Evolutionary conservation across 1,140 invertebrate species (phyloP).

Genomic region (Harlomillsia oculata): DNA sequence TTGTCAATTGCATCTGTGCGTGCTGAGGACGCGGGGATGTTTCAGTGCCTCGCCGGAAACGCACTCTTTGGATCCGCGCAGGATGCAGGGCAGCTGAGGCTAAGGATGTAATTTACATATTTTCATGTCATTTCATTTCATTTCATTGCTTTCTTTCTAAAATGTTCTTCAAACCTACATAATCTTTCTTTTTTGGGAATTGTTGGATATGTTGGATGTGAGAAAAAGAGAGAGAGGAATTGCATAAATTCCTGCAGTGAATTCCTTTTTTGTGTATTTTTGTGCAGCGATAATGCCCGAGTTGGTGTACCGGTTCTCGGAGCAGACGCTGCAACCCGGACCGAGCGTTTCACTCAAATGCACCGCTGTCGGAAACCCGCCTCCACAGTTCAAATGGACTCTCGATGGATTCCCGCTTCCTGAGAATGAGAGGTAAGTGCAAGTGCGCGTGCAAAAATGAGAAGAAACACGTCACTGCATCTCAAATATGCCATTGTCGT

Average conservation of each 20-base stretch:
- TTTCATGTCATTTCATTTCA: background rate
- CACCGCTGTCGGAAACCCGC: slow-evolving; percentile 79
- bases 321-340: slow-evolving; percentile 78
- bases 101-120: slow-evolving; percentile 61
- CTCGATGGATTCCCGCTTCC: slow-evolving; percentile 73
- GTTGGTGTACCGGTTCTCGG: slow-evolving; percentile 76
- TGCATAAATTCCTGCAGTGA: background rate
- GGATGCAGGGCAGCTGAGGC: slow-evolving; percentile 65
- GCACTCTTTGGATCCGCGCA: slow-evolving; percentile 77
- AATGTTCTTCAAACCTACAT: too few relatives aligned
- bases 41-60: slow-evolving; percentile 78
- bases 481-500: too few relatives aligned
- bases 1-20: slow-evolving; percentile 59
- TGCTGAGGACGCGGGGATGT: slow-evolving; percentile 72
- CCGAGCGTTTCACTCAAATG: slow-evolving; percentile 81
- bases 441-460: background rate
- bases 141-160: background rate
- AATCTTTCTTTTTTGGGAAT: too few relatives aligned
- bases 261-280: slow-evolving; percentile 13
- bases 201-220: background rate
- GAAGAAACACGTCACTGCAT: too few relatives aligned
- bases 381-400: slow-evolving; percentile 78
- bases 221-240: background rate
- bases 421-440: slow-evolving; percentile 48
- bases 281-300: slow-evolving; percentile 73